Evolutionary conservation across 2,888 invertebrate genomes (phyloP).

Genomic region (Ophioninae sp.): DNA sequence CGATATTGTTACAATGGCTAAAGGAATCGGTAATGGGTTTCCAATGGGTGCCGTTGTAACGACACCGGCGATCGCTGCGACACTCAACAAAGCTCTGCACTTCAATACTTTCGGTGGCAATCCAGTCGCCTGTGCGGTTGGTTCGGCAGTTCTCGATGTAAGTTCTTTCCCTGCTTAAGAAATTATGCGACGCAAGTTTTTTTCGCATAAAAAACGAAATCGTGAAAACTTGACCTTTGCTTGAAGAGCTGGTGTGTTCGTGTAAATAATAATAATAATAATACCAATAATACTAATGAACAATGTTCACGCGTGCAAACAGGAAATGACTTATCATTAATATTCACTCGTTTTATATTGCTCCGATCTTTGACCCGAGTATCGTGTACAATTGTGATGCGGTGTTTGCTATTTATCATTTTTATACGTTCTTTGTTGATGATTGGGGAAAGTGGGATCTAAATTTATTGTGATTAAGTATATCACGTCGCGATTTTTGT

Average conservation of each 20-base stretch:
- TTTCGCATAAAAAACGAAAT: neutral
- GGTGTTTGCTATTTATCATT: too few species aligned
- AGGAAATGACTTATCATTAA: slow-evolving; percentile 2
- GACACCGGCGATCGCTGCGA: slow-evolving; percentile 92
- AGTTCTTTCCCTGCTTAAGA: slow-evolving; percentile 67
- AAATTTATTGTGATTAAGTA: too few species aligned
- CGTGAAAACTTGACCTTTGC: too few species aligned
- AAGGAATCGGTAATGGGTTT: slow-evolving; percentile 97
- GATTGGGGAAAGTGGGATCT: too few species aligned
- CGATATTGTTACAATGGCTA: slow-evolving; percentile 98
- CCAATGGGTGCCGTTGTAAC: slow-evolving; percentile 98
- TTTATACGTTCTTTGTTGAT: too few species aligned
- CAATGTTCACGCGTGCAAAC: neutral
- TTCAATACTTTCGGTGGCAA: slow-evolving; percentile 99
- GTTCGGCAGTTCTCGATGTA: slow-evolving; percentile 96
- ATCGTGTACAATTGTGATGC: too few species aligned
- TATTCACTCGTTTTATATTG: neutral
- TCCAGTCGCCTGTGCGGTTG: slow-evolving; percentile 93
- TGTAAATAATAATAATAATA: too few species aligned
- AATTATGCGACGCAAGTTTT: neutral
- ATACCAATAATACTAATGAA: too few species aligned
- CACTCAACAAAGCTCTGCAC: slow-evolving; percentile 88
- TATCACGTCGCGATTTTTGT: too few species aligned
- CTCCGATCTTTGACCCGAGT: neutral
- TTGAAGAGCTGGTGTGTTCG: neutral